Evolutionary conservation across 2,888 invertebrate genomes (phyloP), one percentile per base, ranked within the genome.

Genomic region (Eristalinus aeneus): DNA sequence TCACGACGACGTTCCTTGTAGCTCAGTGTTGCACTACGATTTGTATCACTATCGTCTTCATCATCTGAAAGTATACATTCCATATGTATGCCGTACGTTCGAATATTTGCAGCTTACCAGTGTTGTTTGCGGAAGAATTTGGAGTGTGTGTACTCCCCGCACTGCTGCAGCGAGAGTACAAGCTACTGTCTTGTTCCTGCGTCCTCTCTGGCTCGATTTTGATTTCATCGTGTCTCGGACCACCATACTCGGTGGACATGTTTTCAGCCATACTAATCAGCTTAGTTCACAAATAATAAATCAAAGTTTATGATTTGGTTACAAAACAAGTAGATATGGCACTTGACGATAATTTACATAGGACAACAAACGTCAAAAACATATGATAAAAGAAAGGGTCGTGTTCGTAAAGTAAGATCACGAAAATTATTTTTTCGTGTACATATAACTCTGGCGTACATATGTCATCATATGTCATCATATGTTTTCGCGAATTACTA

Each of bases 1-100:
- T 98, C 98, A 86, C 98, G 94, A 73, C 98, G 94, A 46, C 98
- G 94, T 90, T 99, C 98, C 92, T 98, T 98, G 92, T 98, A 98
- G 90, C 96, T 97, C 79, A 97, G 93, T 1, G 97, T 83, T 0
- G 94, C 87, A 65, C 64, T 89, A 36, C 90, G 89, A 72, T 93
- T 89, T 93, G 94, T 94, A 60, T 94, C 94, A 89, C 94, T 94
- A 87, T 94, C 94, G 90, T 95, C 95, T 92, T 95, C 95, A 89
- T 94, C 94, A 89, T 94, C 94, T 94, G 27, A 5, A n/a, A 11
- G 5, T 16, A 31, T 46, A 31, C 11, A 89, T 11, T 92, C 78
- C 72, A 63, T 61, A 34, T 63, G 10, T 71, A 58, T 54, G 20
- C 10, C 54, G 71, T 31, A n/a, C 27, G 72, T 67, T 60, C 46